These are phyloP conservation scores for Campylomormyrus tamandua DNA, from an alignment of 2,113 vertebrate genomes.

Conservation along the genomic window DNA sequence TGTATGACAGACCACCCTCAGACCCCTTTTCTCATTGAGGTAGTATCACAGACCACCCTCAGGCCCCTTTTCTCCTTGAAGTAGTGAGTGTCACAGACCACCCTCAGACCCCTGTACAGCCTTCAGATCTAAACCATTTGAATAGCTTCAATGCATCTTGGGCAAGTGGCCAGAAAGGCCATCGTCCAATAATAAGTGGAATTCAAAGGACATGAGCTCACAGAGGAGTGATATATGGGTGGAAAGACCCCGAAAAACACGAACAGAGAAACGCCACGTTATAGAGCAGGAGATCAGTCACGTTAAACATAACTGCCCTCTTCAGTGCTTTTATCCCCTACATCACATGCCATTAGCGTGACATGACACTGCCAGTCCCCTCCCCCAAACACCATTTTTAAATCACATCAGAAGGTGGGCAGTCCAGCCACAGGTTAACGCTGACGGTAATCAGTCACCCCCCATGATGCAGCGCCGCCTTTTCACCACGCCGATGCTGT, in stretches of 20 bases:
- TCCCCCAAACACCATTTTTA: not conserved
- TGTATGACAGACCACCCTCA: not conserved
- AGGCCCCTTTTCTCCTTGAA: not conserved
- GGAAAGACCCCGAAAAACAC: not conserved
- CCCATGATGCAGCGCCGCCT: not conserved
- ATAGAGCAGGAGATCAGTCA: not conserved
- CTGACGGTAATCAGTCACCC: not conserved
- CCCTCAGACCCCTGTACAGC: not conserved
- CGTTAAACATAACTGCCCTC: not conserved
- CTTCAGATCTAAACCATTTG: not conserved
- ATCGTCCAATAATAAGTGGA: not conserved
- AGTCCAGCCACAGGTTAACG: not conserved
- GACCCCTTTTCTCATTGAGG: not conserved
- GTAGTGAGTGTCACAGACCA: not conserved
- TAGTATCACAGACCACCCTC: not conserved
- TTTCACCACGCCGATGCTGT: not conserved
- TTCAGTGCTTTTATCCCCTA: not conserved
- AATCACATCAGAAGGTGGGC: not conserved
- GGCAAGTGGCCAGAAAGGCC: not conserved
- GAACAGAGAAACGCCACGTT: not conserved
- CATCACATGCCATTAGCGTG: not conserved
- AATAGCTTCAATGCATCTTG: not conserved
- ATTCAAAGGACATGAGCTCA: not conserved
- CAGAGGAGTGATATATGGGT: not conserved
- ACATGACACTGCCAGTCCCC: not conserved